Percentiles rank a stretch among this genome's conserved stretches.
These are phyloP conservation scores for Tarsius wallacei DNA, from an alignment of 2,797 vertebrate species.

Conservation along the genomic window DNA sequence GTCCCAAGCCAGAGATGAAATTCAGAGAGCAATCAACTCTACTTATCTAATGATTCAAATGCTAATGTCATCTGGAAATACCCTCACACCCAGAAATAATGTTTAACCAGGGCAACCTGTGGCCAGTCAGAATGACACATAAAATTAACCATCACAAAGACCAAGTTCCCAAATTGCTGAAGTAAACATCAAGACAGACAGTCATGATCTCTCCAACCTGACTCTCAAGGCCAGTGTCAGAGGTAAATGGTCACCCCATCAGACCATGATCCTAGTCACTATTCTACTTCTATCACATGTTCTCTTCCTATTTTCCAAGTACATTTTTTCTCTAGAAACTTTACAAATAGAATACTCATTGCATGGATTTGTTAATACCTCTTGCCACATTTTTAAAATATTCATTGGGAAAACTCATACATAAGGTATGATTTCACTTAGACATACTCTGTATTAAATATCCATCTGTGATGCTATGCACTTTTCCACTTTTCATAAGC, in stretches of 20 bases:
- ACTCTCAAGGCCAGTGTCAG: not conserved
- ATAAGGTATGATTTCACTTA: constrained; percentile 32
- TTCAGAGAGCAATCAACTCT: too few relatives aligned
- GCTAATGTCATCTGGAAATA: not conserved
- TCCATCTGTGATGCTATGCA: not conserved
- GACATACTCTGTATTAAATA: not conserved
- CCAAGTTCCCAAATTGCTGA: not conserved
- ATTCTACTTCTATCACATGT: not conserved
- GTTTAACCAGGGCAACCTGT: not conserved
- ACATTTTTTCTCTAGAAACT: not conserved
- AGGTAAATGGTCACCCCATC: not conserved
- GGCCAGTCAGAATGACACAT: not conserved
- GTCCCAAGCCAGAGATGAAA: not conserved
- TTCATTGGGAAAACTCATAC: not conserved
- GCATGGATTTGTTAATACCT: not conserved
- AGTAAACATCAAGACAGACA: not conserved
- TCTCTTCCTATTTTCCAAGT: not conserved
- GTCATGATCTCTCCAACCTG: not conserved
- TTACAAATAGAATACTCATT: not conserved
- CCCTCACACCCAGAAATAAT: not conserved
- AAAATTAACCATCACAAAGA: not conserved
- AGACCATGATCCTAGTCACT: not conserved
- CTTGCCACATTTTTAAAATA: constrained; percentile 23
- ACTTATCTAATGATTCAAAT: too few relatives aligned
- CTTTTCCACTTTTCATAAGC: not conserved